Base-by-base conservation (phyloP, 2,797 vertebrate genomes). In the Esox masquinongy region DNA sequence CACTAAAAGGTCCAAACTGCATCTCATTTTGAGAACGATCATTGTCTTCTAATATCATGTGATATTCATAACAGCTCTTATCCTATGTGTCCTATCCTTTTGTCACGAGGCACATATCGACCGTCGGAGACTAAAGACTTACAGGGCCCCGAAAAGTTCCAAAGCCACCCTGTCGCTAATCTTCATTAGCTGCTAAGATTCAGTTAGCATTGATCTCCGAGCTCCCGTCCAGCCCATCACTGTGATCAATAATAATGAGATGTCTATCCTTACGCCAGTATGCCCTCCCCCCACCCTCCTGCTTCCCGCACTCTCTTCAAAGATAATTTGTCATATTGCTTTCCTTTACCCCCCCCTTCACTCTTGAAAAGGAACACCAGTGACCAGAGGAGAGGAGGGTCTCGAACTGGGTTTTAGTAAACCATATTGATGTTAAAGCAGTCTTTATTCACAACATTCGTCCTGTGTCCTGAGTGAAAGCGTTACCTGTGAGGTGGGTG, bases 181-280 rank as follows among this genome's bases (percentile, higher is more conserved):
- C 81, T 86, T 80, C 84, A 84, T 66, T 83, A 81, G 76, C 79
- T 88, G 82, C 86, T 82, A 75, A 88, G 87, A 89, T 80, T 77
- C 80, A 83, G 77, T 90, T 75, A 81, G 74, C 84, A 89, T 91
- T 85, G 89, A 91, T 90, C 80, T 78, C 29, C 50, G 51, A 22
- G 76, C 59, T 14, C 76, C 71, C 50, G 59, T 84, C 80, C 76
- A 81, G 84, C 64, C 77, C 74, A 29, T 47, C 73, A 69, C 22
- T 53, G 29, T 73, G 67, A 81, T 84, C 75, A 75, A 84, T 85
- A 76, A 26, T 39, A 73, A 51, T 5, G 68, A 61, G 22, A 56
- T 74, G 72, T 70, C 51, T 61, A 19, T 39, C 31, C 50, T 56
- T 69, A 24, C 24, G 19, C 74, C 76, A 59, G 66, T 59, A 78